phyloP scores from a whole-genome alignment of 2,888 invertebrate species.

The Sphinx pinastri region DNA sequence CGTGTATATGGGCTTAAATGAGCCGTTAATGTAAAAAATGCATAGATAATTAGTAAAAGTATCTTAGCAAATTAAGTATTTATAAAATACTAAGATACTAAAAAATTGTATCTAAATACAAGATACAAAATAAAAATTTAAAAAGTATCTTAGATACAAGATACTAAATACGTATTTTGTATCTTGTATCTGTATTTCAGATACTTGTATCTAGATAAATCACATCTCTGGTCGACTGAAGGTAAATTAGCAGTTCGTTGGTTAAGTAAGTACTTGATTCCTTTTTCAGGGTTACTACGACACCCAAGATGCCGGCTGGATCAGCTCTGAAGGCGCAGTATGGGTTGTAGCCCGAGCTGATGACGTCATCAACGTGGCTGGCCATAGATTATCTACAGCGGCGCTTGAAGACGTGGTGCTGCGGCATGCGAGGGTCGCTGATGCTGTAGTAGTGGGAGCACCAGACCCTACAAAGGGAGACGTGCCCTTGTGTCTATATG shows the following conservation, averaged over 20 bases:
- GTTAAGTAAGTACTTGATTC: background rate
- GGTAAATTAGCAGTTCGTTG: background rate
- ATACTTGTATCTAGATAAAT: too few species aligned
- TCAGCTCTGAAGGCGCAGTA: conserved; percentile 92
- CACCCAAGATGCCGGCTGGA: conserved; percentile 97
- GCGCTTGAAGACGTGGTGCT: conserved; percentile 95
- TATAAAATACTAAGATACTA: too few species aligned
- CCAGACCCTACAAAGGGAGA: conserved; percentile 96
- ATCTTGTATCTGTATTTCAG: too few species aligned
- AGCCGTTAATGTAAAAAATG: too few species aligned
- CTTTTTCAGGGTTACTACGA: conserved; percentile 91
- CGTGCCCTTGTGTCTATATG: conserved; percentile 94
- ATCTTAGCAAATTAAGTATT: too few species aligned
- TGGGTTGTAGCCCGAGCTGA: conserved; percentile 96
- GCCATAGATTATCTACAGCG: conserved; percentile 94
- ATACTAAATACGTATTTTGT: too few species aligned
- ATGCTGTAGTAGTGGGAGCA: conserved; percentile 95
- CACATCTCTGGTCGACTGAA: background rate
- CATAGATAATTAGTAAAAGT: too few species aligned
- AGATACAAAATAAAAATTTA: too few species aligned
- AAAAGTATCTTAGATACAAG: too few species aligned
- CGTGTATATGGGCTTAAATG: too few species aligned
- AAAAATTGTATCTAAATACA: too few species aligned
- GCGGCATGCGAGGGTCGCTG: conserved; percentile 92
- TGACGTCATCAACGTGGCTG: conserved; percentile 98